Percentiles rank a stretch among this genome's conserved stretches.
These are phyloP conservation scores for Aproaerema taeniolella DNA, from an alignment of 2,888 invertebrate species.

Conservation along the genomic window DNA sequence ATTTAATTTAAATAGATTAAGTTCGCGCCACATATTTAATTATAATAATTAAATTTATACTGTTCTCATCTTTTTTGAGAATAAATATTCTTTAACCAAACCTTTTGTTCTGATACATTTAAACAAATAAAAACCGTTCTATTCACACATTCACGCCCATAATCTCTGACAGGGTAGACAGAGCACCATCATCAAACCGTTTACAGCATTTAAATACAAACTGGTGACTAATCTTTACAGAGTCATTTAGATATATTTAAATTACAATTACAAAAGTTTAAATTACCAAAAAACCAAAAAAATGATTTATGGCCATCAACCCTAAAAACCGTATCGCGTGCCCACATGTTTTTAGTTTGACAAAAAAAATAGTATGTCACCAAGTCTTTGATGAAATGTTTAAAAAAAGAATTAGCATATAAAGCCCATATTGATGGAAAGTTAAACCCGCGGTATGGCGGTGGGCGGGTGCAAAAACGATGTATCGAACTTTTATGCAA, in stretches of 20 bases:
- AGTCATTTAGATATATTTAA: background rate
- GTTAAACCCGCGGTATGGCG: slow-evolving; percentile 48
- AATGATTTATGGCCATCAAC: slow-evolving; percentile 28
- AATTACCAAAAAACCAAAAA: slow-evolving; percentile 25
- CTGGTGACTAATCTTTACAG: too few species aligned
- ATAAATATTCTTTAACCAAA: too few species aligned
- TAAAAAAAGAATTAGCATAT: slow-evolving; percentile 58
- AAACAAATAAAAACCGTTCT: too few species aligned
- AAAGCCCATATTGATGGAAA: slow-evolving; percentile 40
- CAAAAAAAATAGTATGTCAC: slow-evolving; percentile 41
- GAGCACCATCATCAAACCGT: too few species aligned
- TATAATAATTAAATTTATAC: too few species aligned
- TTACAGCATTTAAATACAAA: too few species aligned
- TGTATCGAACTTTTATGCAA: slow-evolving; percentile 61
- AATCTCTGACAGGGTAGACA: background rate
- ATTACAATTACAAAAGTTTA: background rate
- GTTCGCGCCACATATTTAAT: too few species aligned
- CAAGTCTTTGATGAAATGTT: slow-evolving; percentile 37
- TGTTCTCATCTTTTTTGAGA: too few species aligned
- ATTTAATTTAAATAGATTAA: too few species aligned
- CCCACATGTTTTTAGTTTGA: slow-evolving; percentile 50
- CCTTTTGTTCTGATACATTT: too few species aligned
- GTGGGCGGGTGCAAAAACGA: slow-evolving; percentile 48
- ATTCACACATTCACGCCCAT: too few species aligned
- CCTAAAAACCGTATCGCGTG: slow-evolving; percentile 45